Conservation (phyloP, 1,140 invertebrate species). For the Diuraphis noxia region DNA sequence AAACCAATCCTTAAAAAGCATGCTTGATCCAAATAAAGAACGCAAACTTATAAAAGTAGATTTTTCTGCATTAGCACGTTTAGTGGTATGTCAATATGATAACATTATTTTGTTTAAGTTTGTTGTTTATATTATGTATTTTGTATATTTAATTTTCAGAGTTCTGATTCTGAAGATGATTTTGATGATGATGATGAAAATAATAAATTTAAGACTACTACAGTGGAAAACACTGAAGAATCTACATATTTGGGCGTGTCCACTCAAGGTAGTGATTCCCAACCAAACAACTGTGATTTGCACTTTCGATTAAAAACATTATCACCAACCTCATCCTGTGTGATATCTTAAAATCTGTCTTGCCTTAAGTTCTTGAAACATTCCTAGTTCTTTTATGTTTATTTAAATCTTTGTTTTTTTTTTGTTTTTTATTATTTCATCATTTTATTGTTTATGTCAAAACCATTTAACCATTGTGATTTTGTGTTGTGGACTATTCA, state of each 20-base stretch:
- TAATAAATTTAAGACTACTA: slow-evolving; percentile 1
- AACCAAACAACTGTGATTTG: slow-evolving; percentile 24
- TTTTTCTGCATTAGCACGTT: slow-evolving; percentile 41
- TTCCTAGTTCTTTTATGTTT: slow-evolving; percentile 20
- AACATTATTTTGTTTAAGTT: neutral
- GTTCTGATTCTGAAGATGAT: slow-evolving; percentile 52
- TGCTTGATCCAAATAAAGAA: slow-evolving; percentile 45
- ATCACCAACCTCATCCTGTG: slow-evolving; percentile 33
- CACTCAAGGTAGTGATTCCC: slow-evolving; percentile 47
- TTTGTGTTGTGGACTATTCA: neutral
- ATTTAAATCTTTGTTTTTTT: neutral
- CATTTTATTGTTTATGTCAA: slow-evolving; percentile 12
- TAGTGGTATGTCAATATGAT: slow-evolving; percentile 42
- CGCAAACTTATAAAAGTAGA: slow-evolving; percentile 48
- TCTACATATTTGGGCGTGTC: neutral
- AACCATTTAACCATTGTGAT: slow-evolving; percentile 11
- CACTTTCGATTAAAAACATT: slow-evolving; percentile 23
- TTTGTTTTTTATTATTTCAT: slow-evolving; percentile 12
- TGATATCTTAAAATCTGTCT: slow-evolving; percentile 28
- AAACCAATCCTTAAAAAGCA: slow-evolving; percentile 29
- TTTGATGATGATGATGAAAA: slow-evolving; percentile 38
- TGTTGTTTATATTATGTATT: neutral
- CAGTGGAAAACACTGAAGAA: neutral
- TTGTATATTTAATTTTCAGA: neutral
- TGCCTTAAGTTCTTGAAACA: neutral